Evolutionary conservation across 2,888 invertebrate genomes (phyloP).

Genomic region (Formica aserva): DNA sequence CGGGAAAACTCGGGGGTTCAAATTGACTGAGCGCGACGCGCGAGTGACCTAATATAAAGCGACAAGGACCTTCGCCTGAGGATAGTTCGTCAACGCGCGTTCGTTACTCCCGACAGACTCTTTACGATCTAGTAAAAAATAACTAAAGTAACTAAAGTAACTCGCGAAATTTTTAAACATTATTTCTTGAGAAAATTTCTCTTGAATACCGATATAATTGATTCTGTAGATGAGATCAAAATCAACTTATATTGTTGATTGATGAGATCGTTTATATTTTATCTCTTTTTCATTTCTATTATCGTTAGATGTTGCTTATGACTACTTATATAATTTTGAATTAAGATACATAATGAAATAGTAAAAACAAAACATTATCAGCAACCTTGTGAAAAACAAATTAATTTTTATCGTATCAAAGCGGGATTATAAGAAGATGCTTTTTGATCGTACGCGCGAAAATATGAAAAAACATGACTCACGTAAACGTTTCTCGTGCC

Average conservation of each 20-base stretch:
- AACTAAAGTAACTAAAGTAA: background rate
- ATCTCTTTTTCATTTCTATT: background rate
- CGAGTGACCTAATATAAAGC: conserved; percentile 54
- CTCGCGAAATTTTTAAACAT: conserved; percentile 6
- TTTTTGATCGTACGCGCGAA: background rate
- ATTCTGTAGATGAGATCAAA: background rate
- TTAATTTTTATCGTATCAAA: background rate
- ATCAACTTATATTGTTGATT: background rate
- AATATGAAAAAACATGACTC: conserved; percentile 13
- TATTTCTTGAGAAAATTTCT: background rate
- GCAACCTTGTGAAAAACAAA: background rate
- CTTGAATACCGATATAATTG: background rate
- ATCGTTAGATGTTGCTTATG: background rate
- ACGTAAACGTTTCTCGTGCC: conserved; percentile 56
- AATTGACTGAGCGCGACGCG: conserved; percentile 34
- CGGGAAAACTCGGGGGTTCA: conserved; percentile 58
- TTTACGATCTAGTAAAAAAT: conserved; percentile 1
- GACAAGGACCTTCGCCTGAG: conserved; percentile 2
- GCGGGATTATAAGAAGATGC: background rate
- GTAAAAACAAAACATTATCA: background rate
- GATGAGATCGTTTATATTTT: background rate
- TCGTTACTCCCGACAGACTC: background rate
- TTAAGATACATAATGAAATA: background rate
- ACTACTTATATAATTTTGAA: background rate
- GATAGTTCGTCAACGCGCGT: background rate